These are phyloP conservation scores for Drosophila insularis DNA, from an alignment of 1,140 invertebrate genomes.

Conservation along the genomic window DNA sequence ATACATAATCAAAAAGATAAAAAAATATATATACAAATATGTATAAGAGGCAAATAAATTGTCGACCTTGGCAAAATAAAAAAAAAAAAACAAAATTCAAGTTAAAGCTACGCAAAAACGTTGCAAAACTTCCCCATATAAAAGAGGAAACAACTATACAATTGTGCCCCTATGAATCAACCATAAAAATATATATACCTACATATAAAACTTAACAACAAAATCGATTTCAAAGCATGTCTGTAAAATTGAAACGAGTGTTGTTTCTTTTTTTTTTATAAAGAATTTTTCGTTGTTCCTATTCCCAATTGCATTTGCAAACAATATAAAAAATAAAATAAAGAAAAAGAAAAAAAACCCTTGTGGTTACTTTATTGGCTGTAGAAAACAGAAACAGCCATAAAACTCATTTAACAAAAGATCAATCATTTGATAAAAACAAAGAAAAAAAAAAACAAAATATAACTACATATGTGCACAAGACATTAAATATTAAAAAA, in stretches of 20 bases:
- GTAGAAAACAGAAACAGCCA: background rate
- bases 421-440: constrained; percentile 69
- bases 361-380: too few relatives aligned
- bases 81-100: constrained; percentile 41
- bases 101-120: constrained; percentile 56
- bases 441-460: constrained; percentile 19
- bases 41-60: constrained; percentile 31
- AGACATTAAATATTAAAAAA: constrained; percentile 30
- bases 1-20: background rate
- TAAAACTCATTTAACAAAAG: constrained; percentile 48
- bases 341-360: background rate
- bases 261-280: background rate
- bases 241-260: constrained; percentile 33
- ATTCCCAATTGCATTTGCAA: constrained; percentile 19
- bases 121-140: constrained; percentile 49
- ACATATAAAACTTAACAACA: constrained; percentile 12
- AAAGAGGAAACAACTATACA: constrained; percentile 24
- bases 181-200: background rate
- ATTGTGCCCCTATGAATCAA: constrained; percentile 49
- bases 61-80: constrained; percentile 56
- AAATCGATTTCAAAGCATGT: constrained; percentile 61
- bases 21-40: background rate
- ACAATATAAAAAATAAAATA: constrained; percentile 2
- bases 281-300: constrained; percentile 1
- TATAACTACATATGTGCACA: constrained; percentile 20